A percentile compares a stretch with the other conserved stretches of the same genome.
These are phyloP conservation scores for Amphimallon solstitiale DNA, from an alignment of 2,888 invertebrate species.

Conservation along the genomic window DNA sequence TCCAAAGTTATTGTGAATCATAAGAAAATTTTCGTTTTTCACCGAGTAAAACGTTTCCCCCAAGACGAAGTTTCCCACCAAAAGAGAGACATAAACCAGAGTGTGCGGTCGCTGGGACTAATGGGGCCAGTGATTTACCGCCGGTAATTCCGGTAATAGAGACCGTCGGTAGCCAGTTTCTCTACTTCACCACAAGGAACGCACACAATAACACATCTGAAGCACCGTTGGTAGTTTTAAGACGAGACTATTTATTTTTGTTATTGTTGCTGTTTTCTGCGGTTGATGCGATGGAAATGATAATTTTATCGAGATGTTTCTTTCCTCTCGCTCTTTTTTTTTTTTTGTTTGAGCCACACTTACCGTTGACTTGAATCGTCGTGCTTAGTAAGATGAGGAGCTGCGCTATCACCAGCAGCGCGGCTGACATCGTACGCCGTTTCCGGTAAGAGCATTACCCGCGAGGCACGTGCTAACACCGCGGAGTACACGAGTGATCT, in stretches of 20 bases:
- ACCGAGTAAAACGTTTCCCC: slow-evolving; percentile 31
- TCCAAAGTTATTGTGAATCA: background rate
- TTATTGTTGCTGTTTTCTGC: slow-evolving; percentile 9
- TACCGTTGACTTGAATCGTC: slow-evolving; percentile 48
- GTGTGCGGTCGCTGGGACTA: slow-evolving; percentile 35
- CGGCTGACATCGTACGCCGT: slow-evolving; percentile 53
- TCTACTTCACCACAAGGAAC: slow-evolving; percentile 15
- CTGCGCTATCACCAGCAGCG: slow-evolving; percentile 52
- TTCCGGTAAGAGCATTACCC: slow-evolving; percentile 49
- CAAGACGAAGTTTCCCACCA: slow-evolving; percentile 22
- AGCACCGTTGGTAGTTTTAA: slow-evolving; percentile 24
- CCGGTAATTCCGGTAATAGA: slow-evolving; percentile 60
- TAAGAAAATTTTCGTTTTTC: slow-evolving; percentile 10
- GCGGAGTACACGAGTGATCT: slow-evolving; percentile 50
- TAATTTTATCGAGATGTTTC: background rate
- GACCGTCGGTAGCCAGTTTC: slow-evolving; percentile 7
- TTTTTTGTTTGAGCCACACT: slow-evolving; percentile 42
- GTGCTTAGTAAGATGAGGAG: slow-evolving; percentile 42
- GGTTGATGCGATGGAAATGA: background rate
- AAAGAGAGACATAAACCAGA: slow-evolving; percentile 31
- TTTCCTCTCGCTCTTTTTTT: background rate
- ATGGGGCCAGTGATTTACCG: slow-evolving; percentile 58
- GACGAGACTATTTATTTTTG: slow-evolving; percentile 17
- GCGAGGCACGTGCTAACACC: slow-evolving; percentile 47
- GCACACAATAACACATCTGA: slow-evolving; percentile 27